Conservation (phyloP, 2,888 invertebrate species). For the Mycalesis mineus region DNA sequence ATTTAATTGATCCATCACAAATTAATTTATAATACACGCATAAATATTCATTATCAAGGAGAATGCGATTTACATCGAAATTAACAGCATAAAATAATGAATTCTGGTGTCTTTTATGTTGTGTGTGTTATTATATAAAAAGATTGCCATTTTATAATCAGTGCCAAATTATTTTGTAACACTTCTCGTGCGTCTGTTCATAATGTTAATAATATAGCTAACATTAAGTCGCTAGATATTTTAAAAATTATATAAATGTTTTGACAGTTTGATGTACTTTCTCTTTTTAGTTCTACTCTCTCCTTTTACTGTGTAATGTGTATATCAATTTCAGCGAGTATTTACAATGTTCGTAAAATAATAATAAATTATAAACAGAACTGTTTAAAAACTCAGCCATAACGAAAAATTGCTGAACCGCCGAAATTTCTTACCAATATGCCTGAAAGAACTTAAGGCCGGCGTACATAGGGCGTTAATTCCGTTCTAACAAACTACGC, state of each 20-base stretch:
- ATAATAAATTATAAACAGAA: background rate
- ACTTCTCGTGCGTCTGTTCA: background rate
- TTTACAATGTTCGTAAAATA: background rate
- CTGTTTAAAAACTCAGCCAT: background rate
- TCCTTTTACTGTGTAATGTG: background rate
- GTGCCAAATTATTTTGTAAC: conserved; percentile 9
- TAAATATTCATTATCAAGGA: too few species aligned
- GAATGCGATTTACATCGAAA: too few species aligned
- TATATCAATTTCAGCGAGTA: background rate
- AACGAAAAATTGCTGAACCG: background rate
- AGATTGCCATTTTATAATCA: background rate
- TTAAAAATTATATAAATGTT: background rate
- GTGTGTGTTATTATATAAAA: background rate
- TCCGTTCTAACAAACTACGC: too few species aligned
- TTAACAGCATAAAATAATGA: background rate
- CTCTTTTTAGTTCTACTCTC: background rate
- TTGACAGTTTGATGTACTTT: background rate
- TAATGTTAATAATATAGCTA: background rate
- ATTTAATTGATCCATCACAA: too few species aligned
- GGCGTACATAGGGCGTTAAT: too few species aligned
- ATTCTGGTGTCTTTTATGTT: background rate
- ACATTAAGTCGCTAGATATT: background rate
- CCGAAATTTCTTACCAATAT: too few species aligned
- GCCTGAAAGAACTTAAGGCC: too few species aligned
- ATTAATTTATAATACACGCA: too few species aligned